phyloP scores from a whole-genome alignment of 2,888 invertebrate genomes.

The Tethea ocularis region DNA sequence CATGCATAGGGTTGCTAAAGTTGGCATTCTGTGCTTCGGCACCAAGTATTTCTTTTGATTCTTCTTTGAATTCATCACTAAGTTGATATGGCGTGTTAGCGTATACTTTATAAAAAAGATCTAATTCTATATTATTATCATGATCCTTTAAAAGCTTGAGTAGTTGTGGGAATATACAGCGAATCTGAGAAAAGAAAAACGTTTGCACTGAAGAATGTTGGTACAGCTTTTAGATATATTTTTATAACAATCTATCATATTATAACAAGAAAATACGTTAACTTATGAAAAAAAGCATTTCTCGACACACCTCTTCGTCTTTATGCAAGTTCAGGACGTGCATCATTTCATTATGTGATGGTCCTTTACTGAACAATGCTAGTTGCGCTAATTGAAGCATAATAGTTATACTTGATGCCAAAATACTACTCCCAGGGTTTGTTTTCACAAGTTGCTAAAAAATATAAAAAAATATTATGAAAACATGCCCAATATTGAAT shows the following conservation, averaged over 20 bases:
- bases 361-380: conserved; percentile 7
- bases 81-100: conserved; percentile 16
- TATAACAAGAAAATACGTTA: too few relatives aligned
- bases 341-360: conserved; percentile 17
- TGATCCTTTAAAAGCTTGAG: not conserved
- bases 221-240: too few relatives aligned
- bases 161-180: conserved; percentile 14
- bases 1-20: conserved; percentile 15
- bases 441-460: conserved; percentile 18
- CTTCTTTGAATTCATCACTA: conserved; percentile 15
- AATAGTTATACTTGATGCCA: conserved; percentile 23
- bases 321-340: conserved; percentile 15
- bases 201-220: too few relatives aligned
- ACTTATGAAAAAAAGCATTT: too few relatives aligned
- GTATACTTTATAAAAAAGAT: conserved; percentile 23
- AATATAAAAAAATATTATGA: not conserved
- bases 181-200: conserved; percentile 14
- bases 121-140: conserved; percentile 13
- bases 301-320: conserved; percentile 26
- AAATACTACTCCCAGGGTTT: conserved; percentile 13
- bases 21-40: conserved; percentile 25
- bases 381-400: conserved; percentile 18
- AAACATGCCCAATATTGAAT: not conserved
- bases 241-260: too few relatives aligned
- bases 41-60: conserved; percentile 16